A percentile compares a stretch with the other conserved stretches of the same genome.
These are phyloP conservation scores for Proctacanthus coquilletti DNA, from an alignment of 1,140 invertebrate genomes.

Conservation along the genomic window DNA sequence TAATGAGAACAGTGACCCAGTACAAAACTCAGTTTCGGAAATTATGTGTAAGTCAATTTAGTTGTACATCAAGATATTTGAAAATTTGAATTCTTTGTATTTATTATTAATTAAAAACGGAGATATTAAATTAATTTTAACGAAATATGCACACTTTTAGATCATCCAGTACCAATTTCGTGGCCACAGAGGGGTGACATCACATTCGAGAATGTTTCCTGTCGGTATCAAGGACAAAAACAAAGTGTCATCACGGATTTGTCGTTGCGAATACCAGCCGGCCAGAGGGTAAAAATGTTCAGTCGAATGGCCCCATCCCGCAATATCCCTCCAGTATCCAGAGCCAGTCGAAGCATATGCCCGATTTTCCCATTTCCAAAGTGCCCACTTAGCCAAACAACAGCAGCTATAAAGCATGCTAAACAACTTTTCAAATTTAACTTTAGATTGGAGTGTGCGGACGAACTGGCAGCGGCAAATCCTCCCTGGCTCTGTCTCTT, in stretches of 20 bases:
- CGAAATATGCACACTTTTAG: conserved; percentile 22
- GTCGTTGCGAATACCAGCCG: conserved; percentile 41
- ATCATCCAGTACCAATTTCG: conserved; percentile 33
- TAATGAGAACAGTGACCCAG: conserved; percentile 17
- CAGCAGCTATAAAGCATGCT: background rate
- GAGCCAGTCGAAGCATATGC: too few species aligned
- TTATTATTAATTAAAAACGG: too few species aligned
- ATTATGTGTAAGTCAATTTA: background rate
- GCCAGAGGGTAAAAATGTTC: conserved; percentile 42
- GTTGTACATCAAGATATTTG: background rate
- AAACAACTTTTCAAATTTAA: conserved; percentile 4
- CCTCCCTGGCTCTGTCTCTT: conserved; percentile 52
- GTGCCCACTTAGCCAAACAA: background rate
- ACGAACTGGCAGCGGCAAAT: conserved; percentile 65
- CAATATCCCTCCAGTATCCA: too few species aligned
- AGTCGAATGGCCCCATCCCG: too few species aligned
- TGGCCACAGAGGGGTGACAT: conserved; percentile 60
- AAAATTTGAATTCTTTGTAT: conserved; percentile 1
- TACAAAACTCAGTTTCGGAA: background rate
- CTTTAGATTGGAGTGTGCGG: conserved; percentile 61
- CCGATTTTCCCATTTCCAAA: background rate
- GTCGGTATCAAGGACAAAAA: conserved; percentile 44
- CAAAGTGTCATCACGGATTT: conserved; percentile 47
- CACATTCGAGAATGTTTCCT: conserved; percentile 48
- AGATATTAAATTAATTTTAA: too few species aligned